Percentiles rank a stretch among this genome's conserved stretches.
phyloP scores from a whole-genome alignment of 2,113 vertebrate species.

The Halichoeres trimaculatus region DNA sequence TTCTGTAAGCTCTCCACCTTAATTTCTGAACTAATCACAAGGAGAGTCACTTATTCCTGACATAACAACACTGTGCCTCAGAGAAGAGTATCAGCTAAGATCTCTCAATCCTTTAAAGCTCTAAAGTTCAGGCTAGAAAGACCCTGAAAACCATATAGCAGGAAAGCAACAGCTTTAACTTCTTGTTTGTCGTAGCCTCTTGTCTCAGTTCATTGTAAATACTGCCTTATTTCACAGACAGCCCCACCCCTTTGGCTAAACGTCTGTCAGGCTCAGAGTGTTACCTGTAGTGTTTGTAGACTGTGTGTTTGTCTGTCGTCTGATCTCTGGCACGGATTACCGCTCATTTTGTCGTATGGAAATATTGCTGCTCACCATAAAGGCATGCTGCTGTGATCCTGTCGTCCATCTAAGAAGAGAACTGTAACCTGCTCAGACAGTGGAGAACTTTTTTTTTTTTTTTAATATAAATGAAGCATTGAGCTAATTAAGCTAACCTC shows the following conservation, averaged over 20 bases:
- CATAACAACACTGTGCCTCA: constrained; percentile 17
- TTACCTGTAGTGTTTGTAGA: constrained; percentile 24
- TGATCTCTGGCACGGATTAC: constrained; percentile 21
- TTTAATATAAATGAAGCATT: constrained; percentile 13
- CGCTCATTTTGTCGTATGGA: constrained; percentile 26
- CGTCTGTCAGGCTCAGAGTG: constrained; percentile 8
- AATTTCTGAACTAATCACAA: too few relatives aligned
- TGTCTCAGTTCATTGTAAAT: constrained; percentile 54
- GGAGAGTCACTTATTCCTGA: neutral
- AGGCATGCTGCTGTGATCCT: constrained; percentile 46
- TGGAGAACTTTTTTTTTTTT: neutral
- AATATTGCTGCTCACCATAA: constrained; percentile 48
- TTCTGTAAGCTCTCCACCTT: too few relatives aligned
- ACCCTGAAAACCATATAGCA: constrained; percentile 34
- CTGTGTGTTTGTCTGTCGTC: constrained; percentile 21
- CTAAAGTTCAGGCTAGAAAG: constrained; percentile 18
- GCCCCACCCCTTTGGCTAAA: constrained; percentile 36
- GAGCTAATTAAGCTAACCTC: constrained; percentile 47
- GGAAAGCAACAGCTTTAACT: constrained; percentile 20
- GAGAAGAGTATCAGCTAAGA: constrained; percentile 62
- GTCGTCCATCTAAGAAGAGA: constrained; percentile 51
- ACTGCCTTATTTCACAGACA: constrained; percentile 16
- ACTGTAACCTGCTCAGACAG: constrained; percentile 39
- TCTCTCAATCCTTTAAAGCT: constrained; percentile 42
- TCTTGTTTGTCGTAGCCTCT: neutral